Evolutionary conservation across 2,797 vertebrate species (phyloP), one percentile per base, ranked within the genome.

Genomic region (Semotilus atromaculatus): DNA sequence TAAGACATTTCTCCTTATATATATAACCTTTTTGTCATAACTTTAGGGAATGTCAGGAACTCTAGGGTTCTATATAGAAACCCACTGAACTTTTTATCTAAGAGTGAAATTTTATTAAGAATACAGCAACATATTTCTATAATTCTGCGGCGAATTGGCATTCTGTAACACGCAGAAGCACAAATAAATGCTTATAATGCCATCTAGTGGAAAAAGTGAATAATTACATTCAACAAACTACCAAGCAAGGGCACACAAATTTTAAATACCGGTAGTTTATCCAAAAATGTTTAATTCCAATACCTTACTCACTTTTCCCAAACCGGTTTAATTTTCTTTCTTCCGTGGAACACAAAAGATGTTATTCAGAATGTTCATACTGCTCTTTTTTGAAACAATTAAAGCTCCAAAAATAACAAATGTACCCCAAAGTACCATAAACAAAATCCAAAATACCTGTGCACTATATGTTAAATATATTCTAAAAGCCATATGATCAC

Each of bases 131-230:
- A 38, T 38, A 38, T 68, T 11, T 38, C 66, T 67, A 67, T 9
- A 36, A 18, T 67, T 31, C 23, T 6, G 8, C 29, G 53, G 23
- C 21, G 75, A 36, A 38, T 40, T 76, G 21, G 34, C 21, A 36
- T 34, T 34, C 29, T 31, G 21, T 8, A 36, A 51, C 3, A 1
- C 21, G 16, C 34, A 66, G 18, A 77, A 76, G 4, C 23, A 77
- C 31, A 31, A 29, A 77, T n/a, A 29, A 77, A 77, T 9, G 45
- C 11, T 34, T 76, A n/a, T 23, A 68, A 3, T 19, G 82, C 62
- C 74, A 84, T 58, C 74, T 84, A 84, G 82, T 60, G 82, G 74
- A n/a, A 38, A 23, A 43, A 67, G 19, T 67, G 21, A 67, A 21
- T 68, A 38, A n/a, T 51, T 29, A 45, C 36, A 34, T 45, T 23